phyloP scores from a whole-genome alignment of 2,113 vertebrate species.

The Lepus europaeus region DNA sequence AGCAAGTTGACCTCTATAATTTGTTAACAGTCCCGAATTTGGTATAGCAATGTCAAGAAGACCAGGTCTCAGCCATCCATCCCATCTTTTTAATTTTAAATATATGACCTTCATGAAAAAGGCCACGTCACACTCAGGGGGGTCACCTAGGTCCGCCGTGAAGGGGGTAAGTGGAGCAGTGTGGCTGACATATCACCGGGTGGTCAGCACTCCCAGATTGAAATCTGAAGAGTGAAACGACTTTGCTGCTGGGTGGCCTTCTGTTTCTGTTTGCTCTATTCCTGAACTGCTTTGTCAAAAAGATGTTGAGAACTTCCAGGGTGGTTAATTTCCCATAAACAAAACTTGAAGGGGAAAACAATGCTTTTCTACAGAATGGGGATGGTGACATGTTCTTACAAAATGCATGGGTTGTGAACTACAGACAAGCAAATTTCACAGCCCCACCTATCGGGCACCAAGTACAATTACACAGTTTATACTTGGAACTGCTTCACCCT shows the following conservation, averaged over 20 bases:
- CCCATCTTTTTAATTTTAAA: background rate
- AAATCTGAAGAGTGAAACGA: background rate
- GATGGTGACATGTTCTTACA: background rate
- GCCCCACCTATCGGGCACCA: background rate
- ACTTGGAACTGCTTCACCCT: background rate
- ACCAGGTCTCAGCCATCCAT: background rate
- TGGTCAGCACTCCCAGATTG: background rate
- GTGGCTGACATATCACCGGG: background rate
- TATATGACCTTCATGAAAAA: background rate
- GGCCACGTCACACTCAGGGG: background rate
- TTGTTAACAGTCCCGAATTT: background rate
- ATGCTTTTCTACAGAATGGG: background rate
- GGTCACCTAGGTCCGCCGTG: background rate
- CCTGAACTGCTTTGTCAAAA: background rate
- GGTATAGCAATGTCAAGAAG: background rate
- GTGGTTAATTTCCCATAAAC: slow-evolving; percentile 24
- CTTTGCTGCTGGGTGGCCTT: background rate
- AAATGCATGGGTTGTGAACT: background rate
- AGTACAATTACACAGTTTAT: too few relatives aligned
- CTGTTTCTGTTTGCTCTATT: background rate
- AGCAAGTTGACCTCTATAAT: background rate
- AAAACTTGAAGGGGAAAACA: background rate
- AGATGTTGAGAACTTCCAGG: slow-evolving; percentile 1
- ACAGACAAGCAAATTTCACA: background rate
- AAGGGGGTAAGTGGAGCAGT: background rate